These are phyloP conservation scores for Henricia sp. DNA, from an alignment of 53 echinoderm and acorn worm species.

Conservation along the genomic window DNA sequence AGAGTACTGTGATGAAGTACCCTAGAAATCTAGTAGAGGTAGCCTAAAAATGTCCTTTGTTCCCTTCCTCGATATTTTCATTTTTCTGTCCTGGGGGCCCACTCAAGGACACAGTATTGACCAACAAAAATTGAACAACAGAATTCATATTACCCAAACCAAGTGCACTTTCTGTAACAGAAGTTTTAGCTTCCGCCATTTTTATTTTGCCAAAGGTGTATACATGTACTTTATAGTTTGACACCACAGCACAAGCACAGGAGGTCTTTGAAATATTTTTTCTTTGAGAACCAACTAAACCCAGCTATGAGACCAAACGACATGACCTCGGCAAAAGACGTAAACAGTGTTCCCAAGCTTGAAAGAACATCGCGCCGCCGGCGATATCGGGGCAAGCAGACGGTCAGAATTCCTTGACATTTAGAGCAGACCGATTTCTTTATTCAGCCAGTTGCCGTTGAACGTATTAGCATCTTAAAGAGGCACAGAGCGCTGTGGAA, in stretches of 20 bases:
- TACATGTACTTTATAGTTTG: too few species aligned
- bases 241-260: background rate
- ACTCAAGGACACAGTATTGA: too few species aligned
- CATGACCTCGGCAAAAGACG: background rate
- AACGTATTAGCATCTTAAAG: conserved; percentile 42
- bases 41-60: too few species aligned
- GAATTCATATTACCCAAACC: too few species aligned
- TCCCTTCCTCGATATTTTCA: too few species aligned
- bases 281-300: background rate
- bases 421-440: conserved; percentile 49
- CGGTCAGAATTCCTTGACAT: conserved; percentile 51
- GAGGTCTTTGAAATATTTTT: background rate
- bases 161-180: too few species aligned
- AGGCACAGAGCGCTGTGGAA: conserved; percentile 18
- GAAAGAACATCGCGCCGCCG: conserved; percentile 41
- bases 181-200: too few species aligned
- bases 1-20: too few species aligned
- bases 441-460: conserved; percentile 12
- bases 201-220: too few species aligned
- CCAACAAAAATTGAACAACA: too few species aligned
- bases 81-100: too few species aligned
- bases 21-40: too few species aligned
- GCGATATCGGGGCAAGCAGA: conserved; percentile 18
- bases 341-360: conserved; percentile 48
- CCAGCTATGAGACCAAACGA: conserved; percentile 2